Conservation (phyloP, 2,113 vertebrate genomes). For the Barbus barbus region DNA sequence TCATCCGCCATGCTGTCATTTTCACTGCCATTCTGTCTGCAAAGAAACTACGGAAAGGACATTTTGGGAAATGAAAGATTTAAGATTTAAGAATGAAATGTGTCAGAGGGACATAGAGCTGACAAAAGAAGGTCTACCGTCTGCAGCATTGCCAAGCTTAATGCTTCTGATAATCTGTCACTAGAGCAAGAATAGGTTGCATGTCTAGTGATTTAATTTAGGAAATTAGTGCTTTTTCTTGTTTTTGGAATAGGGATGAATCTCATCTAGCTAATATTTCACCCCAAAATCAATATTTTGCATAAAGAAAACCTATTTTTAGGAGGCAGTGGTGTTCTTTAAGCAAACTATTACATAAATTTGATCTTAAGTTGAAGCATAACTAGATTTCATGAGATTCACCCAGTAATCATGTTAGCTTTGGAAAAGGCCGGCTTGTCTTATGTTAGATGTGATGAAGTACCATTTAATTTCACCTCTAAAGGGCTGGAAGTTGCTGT, state of each 20-base stretch:
- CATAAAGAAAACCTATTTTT: background rate
- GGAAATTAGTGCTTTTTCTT: conserved; percentile 31
- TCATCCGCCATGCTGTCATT: conserved; percentile 72
- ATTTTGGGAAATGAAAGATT: no score
- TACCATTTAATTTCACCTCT: conserved; percentile 56
- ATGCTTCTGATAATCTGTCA: conserved; percentile 48
- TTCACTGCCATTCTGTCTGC: conserved; percentile 52
- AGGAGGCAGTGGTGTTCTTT: background rate
- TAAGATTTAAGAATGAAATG: background rate
- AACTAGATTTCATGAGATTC: background rate
- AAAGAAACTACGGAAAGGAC: conserved; percentile 4
- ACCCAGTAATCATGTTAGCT: background rate
- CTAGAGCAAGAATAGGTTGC: conserved; percentile 38
- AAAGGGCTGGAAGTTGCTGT: conserved; percentile 73
- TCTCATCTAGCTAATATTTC: background rate
- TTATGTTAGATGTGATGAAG: conserved; percentile 29
- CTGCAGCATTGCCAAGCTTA: conserved; percentile 51
- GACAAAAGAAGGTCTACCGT: conserved; percentile 39
- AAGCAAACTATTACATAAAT: background rate
- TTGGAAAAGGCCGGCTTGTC: conserved; percentile 38
- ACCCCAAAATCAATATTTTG: background rate
- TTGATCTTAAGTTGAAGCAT: background rate
- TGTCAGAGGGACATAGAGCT: conserved; percentile 41
- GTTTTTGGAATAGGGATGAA: background rate
- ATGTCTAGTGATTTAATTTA: conserved; percentile 43